Conservation (phyloP, 2,888 invertebrate genomes). For the Archips crataeganus region DNA sequence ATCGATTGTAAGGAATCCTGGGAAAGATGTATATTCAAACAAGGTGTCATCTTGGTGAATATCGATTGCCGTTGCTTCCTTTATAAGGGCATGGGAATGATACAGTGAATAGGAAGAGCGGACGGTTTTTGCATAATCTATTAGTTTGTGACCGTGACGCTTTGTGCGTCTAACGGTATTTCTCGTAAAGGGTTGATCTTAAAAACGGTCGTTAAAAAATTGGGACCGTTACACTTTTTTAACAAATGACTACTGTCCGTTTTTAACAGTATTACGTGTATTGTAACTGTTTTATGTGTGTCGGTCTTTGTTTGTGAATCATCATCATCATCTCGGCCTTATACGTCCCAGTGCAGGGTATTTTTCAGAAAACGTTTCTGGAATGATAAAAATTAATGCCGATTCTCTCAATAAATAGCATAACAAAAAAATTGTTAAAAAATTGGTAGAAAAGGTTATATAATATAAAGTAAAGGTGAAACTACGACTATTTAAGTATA, state of each 20-base stretch:
- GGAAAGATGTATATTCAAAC: slow-evolving; percentile 85
- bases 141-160: slow-evolving; percentile 63
- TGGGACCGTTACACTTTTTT: slow-evolving; percentile 75
- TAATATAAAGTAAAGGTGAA: no score
- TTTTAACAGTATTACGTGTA: slow-evolving; percentile 46
- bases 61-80: slow-evolving; percentile 82
- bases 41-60: slow-evolving; percentile 85
- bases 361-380: no score
- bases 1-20: slow-evolving; percentile 72
- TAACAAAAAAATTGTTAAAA: no score
- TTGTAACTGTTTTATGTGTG: slow-evolving; percentile 66
- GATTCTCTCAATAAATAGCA: no score
- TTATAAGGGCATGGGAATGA: slow-evolving; percentile 82
- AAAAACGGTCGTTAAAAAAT: slow-evolving; percentile 73
- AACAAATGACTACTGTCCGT: slow-evolving; percentile 67
- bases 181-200: slow-evolving; percentile 71
- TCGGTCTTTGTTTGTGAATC: slow-evolving; percentile 22
- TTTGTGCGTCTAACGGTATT: slow-evolving; percentile 78
- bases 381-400: no score
- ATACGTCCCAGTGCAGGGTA: no score
- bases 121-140: slow-evolving; percentile 84
- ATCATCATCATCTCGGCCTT: no score
- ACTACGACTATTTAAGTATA: no score
- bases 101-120: slow-evolving; percentile 81
- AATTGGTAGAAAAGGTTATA: no score